Evolutionary conservation across 2,113 vertebrate species (phyloP).

Genomic region (Sminthopsis crassicaudata): DNA sequence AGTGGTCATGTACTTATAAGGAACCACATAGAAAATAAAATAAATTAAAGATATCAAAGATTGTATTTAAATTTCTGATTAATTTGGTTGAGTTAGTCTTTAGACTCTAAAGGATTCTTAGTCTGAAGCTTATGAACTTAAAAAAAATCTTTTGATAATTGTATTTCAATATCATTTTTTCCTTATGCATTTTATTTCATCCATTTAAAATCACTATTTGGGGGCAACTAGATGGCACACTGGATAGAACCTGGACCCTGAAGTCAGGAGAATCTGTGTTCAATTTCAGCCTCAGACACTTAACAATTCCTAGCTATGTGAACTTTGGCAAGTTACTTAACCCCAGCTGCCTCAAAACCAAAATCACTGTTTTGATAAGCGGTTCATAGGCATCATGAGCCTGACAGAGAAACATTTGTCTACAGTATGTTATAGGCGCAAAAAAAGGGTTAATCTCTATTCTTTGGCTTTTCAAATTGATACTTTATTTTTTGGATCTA

Average conservation of each 20-base stretch:
- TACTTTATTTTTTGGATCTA: background rate
- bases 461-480: background rate
- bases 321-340: no score
- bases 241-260: no score
- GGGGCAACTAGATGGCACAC: no score
- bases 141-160: background rate
- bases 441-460: background rate
- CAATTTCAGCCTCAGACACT: no score
- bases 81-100: background rate
- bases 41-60: background rate
- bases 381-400: background rate
- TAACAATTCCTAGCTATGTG: no score
- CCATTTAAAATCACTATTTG: background rate
- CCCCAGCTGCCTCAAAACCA: no score
- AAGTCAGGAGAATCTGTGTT: no score
- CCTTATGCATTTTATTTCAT: background rate
- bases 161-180: no score
- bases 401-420: background rate
- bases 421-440: no score
- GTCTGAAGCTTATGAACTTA: background rate
- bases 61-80: background rate
- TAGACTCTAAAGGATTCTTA: background rate
- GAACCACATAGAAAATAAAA: background rate
- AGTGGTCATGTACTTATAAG: background rate
- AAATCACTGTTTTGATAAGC: no score